A percentile compares a stretch with the other conserved stretches of the same genome.
Evolutionary conservation across 1,140 invertebrate species (phyloP).

Genomic region (Heliothis subflexa): DNA sequence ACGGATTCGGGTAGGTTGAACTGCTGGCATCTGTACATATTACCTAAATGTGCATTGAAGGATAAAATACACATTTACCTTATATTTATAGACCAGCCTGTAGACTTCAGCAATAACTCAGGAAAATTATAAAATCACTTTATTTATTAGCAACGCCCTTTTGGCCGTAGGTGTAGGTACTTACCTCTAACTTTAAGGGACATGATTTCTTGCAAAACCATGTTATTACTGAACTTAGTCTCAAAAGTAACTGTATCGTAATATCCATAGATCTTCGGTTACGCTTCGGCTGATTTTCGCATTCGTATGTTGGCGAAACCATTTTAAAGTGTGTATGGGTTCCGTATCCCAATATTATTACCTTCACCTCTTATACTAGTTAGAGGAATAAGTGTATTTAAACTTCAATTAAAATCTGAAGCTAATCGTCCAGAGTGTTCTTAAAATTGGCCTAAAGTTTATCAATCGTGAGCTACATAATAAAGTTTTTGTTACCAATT

Average conservation of each 20-base stretch:
- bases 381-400: too few species aligned
- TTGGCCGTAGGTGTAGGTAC: not conserved
- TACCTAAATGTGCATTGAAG: too few species aligned
- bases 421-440: too few species aligned
- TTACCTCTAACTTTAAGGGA: not conserved
- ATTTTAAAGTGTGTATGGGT: not conserved
- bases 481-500: not conserved
- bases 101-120: too few species aligned
- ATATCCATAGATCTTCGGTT: constrained; percentile 24
- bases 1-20: too few species aligned
- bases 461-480: too few species aligned
- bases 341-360: not conserved
- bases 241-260: constrained; percentile 15
- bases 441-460: too few species aligned
- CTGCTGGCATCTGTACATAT: too few species aligned
- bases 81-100: not conserved
- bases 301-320: not conserved
- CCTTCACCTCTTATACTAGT: too few species aligned
- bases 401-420: too few species aligned
- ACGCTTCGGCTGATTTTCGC: not conserved
- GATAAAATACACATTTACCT: not conserved
- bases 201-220: not conserved
- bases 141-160: too few species aligned
- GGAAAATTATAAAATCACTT: too few species aligned
- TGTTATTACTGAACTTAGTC: not conserved